phyloP scores from a whole-genome alignment of 2,113 vertebrate genomes.

The Dipodomys merriami region DNA sequence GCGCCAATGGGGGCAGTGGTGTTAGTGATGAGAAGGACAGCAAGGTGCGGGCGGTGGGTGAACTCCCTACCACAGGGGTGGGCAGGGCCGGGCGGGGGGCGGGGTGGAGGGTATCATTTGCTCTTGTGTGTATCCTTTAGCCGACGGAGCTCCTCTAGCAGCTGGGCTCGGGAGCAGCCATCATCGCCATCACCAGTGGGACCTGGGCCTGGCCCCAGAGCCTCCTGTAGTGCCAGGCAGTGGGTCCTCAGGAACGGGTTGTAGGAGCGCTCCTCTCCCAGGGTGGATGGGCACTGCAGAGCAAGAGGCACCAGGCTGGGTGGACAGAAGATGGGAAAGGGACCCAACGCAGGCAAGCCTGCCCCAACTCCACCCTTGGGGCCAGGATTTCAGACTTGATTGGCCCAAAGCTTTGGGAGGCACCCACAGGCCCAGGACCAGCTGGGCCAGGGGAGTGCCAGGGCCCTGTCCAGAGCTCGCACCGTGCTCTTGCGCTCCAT shows the following conservation, averaged over 20 bases:
- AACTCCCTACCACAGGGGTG: background rate
- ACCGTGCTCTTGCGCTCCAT: slow-evolving; percentile 93
- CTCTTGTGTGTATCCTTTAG: slow-evolving; percentile 94
- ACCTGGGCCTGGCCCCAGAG: slow-evolving; percentile 88
- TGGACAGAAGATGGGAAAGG: background rate
- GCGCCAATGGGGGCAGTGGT: background rate
- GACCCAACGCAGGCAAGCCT: background rate
- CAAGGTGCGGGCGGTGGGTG: background rate
- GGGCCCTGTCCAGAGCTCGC: slow-evolving; percentile 48
- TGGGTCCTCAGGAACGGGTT: slow-evolving; percentile 97
- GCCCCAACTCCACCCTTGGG: too few species aligned
- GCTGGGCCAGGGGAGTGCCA: background rate
- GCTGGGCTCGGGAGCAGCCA: slow-evolving; percentile 90
- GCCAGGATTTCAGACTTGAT: background rate
- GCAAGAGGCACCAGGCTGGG: background rate
- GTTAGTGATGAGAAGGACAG: background rate
- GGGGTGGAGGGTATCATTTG: slow-evolving; percentile 66
- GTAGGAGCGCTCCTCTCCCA: slow-evolving; percentile 95
- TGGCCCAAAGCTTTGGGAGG: background rate
- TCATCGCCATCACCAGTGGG: slow-evolving; percentile 89
- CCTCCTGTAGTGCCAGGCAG: slow-evolving; percentile 89
- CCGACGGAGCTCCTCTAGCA: slow-evolving; percentile 93
- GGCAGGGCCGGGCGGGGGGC: background rate
- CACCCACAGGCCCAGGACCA: background rate
- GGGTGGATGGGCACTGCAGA: slow-evolving; percentile 94